Evolutionary conservation across 2,113 vertebrate species (phyloP), one percentile per base, ranked within the genome.

Genomic region (Pterocles gutturalis): DNA sequence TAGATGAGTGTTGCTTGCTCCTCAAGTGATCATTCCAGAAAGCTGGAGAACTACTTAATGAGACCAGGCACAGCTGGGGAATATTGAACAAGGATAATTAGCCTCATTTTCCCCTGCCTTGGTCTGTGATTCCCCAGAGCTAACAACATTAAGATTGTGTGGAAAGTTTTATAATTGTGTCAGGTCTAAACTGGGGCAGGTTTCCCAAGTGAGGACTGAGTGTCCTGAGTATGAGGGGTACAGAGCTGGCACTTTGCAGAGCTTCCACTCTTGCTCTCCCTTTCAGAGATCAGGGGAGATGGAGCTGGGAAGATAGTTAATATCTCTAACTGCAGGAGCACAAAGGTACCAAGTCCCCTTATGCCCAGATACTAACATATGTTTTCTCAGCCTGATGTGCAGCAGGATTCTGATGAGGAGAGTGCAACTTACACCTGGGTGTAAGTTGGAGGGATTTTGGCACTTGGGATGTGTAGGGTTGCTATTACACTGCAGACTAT

Each of bases 71-170:
- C 61, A 90, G 48, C 76, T 82, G 36, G 41, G 58, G 41, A 92
- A 93, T 97, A 96, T 38, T 89, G 76, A 43, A 69, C 85, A 78
- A 79, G 53, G 17, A 24, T 95, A 96, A 97, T 96, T 96, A 96
- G 53, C 92, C 91, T 96, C 19, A 46, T 93, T 97, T 81, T 7
- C 11, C 20, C 25, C 6, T 1, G 7, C 15, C 29, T 91, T 75
- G 46, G 25, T 75, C 46, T 79, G 53, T 61, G 66, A 92, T 92
- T 97, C 92, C 92, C 94, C 55, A 80, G 95, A 95, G 95, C 48
- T 55, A 49, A 65, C 33, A 57, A 45, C 7, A 73, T 65, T 58
- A 41, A 80, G 84, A 80, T 78, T 5, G 2, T 24, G 45, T 92
- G 70, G 33, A 89, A 89, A 82, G 53, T 85, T 78, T 76, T 89